These are phyloP conservation scores for Ibidorhyncha struthersii DNA, from an alignment of 2,113 vertebrate species.

Conservation along the genomic window DNA sequence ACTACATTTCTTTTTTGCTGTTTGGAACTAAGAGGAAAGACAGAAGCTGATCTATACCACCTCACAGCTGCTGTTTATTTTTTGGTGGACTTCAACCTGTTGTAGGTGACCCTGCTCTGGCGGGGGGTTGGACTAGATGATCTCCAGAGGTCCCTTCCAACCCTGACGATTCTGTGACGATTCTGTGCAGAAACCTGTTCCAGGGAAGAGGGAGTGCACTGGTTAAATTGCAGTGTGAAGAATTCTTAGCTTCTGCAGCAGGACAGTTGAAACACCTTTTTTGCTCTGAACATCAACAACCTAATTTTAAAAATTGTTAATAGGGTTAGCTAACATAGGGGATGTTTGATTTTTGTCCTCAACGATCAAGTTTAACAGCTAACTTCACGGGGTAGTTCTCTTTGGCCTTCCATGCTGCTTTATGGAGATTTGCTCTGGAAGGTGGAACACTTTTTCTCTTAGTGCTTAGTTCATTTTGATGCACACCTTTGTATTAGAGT, in stretches of 20 bases:
- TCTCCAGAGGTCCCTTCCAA: no score
- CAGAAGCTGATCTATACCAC: not conserved
- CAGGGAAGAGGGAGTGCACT: not conserved
- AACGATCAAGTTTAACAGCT: fast-evolving
- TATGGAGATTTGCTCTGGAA: not conserved
- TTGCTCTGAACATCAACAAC: not conserved
- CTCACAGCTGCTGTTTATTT: not conserved
- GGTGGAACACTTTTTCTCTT: not conserved
- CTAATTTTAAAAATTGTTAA: not conserved
- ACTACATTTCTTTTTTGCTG: not conserved
- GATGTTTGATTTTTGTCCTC: not conserved
- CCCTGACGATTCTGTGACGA: no score
- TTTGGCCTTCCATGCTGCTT: not conserved
- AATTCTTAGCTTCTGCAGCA: not conserved
- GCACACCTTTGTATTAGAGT: not conserved
- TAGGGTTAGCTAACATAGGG: not conserved
- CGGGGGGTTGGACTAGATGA: no score
- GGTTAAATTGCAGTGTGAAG: not conserved
- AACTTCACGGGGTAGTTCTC: not conserved
- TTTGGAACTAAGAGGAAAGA: not conserved
- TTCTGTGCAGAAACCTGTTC: not conserved
- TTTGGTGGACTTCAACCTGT: not conserved
- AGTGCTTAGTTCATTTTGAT: not conserved
- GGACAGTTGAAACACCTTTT: not conserved
- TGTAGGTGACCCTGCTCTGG: no score